Conservation (phyloP, 2,888 invertebrate species). For the Loripinus fragilis region DNA sequence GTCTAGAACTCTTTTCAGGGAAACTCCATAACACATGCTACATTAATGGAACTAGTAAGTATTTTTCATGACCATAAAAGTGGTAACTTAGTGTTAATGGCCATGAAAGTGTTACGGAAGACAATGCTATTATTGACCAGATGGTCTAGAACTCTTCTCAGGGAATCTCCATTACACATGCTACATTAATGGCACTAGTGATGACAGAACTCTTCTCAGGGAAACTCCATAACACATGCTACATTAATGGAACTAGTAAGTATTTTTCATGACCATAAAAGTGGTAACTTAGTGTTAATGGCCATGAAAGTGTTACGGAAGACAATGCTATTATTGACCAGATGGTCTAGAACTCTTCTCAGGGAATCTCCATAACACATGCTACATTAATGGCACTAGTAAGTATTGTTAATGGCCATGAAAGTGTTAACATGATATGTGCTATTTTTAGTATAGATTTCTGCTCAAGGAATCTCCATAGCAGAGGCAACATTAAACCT, state of each 20-base stretch:
- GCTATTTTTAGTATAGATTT: no score
- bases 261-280: no score
- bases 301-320: slow-evolving; percentile 98
- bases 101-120: slow-evolving; percentile 99
- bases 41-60: slow-evolving; percentile 90
- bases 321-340: slow-evolving; percentile 99
- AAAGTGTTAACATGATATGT: slow-evolving; percentile 83
- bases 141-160: slow-evolving; percentile 98
- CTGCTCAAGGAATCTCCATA: no score
- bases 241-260: slow-evolving; percentile 91
- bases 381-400: slow-evolving; percentile 93
- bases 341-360: slow-evolving; percentile 93
- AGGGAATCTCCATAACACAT: slow-evolving; percentile 98
- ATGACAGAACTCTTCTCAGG: slow-evolving; percentile 98
- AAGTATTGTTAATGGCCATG: slow-evolving; percentile 88
- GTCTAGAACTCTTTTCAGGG: slow-evolving; percentile 98
- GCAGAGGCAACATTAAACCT: no score
- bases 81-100: no score
- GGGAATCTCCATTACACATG: slow-evolving; percentile 98
- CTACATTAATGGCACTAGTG: slow-evolving; percentile 92
- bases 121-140: slow-evolving; percentile 99
- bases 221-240: slow-evolving; percentile 97
- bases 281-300: no score
- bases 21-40: slow-evolving; percentile 98
- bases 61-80: no score